Evolutionary conservation across 2,888 invertebrate genomes (phyloP), one percentile per base, ranked within the genome.

Genomic region (Drosophila barbarae): DNA sequence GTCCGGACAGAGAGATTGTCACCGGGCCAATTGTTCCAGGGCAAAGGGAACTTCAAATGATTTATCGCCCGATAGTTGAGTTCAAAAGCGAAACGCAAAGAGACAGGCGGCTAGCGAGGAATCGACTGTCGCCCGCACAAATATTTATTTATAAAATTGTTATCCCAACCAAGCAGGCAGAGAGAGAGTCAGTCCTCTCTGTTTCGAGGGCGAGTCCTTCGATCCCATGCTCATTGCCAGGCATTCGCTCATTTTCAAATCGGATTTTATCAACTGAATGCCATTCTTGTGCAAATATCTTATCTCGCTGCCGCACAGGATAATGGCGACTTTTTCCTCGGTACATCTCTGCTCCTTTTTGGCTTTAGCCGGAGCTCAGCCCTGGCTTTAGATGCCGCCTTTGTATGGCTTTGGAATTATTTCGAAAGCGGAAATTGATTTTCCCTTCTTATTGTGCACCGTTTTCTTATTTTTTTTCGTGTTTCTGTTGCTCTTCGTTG

Each of bases 181-280:
- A 26, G 26, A 26, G 26, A 18, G 44, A 39, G 32, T 23, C 21
- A 39, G 30, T 21, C 21, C 21, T 13, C 8, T 36, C 26, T 7
- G 54, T 26, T 39, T 41, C 50, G 46, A 30, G 30, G 9, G 35
- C 36, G 28, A 32, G 28, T 52, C 36, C 51, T 54, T 42, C 38
- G 56, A 50, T 46, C 57, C 60, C 60, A 74, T 73, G 71, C 86
- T 73, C 83, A 80, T 79, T 84, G 84, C 84, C 78, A 84, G 85
- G 84, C 80, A 86, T 86, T 86, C 86, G 86, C 85, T 87, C 86
- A 85, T 86, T 86, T 87, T 87, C 85, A 87, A 86, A 86, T 86
- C 85, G 87, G 87, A 87, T 86, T 85, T 87, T 82, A 82, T 85
- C 85, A 76, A 87, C 85, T 85, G 79, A 80, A 80, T 85, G 79